Conservation (phyloP, 2,113 vertebrate genomes). For the Amphiprion percula region DNA sequence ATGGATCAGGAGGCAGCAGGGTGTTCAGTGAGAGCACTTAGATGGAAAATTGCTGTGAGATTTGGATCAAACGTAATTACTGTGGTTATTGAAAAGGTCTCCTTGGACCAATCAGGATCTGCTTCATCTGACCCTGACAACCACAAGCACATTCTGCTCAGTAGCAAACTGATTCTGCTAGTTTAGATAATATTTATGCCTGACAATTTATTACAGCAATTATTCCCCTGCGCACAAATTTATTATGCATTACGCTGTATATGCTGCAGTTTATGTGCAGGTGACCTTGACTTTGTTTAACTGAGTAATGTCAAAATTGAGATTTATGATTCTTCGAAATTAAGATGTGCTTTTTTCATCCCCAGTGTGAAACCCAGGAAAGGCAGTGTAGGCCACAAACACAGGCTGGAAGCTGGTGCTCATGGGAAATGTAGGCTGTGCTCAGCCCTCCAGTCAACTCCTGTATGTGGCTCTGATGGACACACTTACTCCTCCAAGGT, state of each 20-base stretch:
- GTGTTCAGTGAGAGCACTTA: constrained; percentile 60
- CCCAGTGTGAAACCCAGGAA: constrained; percentile 76
- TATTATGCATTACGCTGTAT: neutral
- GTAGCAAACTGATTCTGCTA: constrained; percentile 8
- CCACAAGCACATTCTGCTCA: constrained; percentile 18
- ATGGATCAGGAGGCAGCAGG: constrained; percentile 45
- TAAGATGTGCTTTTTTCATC: constrained; percentile 17
- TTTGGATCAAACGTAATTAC: constrained; percentile 63
- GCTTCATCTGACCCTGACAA: constrained; percentile 47
- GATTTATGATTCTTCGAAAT: neutral
- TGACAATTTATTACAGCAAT: constrained; percentile 21
- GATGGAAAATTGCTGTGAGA: constrained; percentile 62
- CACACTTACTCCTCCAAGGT: constrained; percentile 90
- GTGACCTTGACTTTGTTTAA: neutral
- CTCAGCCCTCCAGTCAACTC: constrained; percentile 67
- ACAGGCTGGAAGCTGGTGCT: constrained; percentile 83
- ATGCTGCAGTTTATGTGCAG: too few relatives aligned
- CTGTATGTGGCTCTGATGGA: constrained; percentile 87
- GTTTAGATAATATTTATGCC: constrained; percentile 22
- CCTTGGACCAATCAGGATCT: constrained; percentile 44
- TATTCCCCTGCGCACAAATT: constrained; percentile 1
- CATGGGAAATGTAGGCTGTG: constrained; percentile 90
- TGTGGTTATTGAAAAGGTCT: constrained; percentile 51
- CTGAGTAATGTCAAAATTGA: neutral
- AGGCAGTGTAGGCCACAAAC: constrained; percentile 83